A percentile compares a stretch with the other conserved stretches of the same genome.
Evolutionary conservation across 2,888 invertebrate genomes (phyloP).

Genomic region (Crepidodera aurea): DNA sequence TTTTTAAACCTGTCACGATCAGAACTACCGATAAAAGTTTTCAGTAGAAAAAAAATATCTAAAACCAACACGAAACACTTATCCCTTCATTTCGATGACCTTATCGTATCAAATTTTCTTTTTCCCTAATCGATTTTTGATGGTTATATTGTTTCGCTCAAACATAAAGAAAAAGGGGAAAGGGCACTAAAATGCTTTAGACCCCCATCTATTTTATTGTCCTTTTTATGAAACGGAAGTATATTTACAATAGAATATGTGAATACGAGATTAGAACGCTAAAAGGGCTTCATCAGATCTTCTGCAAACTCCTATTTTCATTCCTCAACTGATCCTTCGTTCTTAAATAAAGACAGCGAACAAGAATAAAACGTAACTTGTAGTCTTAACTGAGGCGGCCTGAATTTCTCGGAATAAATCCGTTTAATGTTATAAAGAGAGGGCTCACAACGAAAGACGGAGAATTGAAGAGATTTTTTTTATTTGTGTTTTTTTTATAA

Average conservation of each 20-base stretch:
- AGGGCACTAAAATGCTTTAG: slow-evolving; percentile 23
- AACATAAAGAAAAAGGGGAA: slow-evolving; percentile 12
- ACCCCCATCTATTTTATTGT: slow-evolving; percentile 31
- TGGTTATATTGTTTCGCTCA: slow-evolving; percentile 13
- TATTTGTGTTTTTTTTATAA: background rate
- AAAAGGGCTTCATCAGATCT: slow-evolving; percentile 33
- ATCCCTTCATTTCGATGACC: slow-evolving; percentile 11
- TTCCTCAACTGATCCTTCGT: slow-evolving; percentile 10
- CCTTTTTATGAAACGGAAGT: slow-evolving; percentile 26
- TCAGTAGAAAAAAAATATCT: background rate
- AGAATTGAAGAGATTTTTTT: slow-evolving; percentile 20
- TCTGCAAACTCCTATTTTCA: slow-evolving; percentile 17
- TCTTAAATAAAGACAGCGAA: slow-evolving; percentile 22
- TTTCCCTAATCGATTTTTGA: slow-evolving; percentile 26
- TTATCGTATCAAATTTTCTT: slow-evolving; percentile 16
- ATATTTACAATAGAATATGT: slow-evolving; percentile 36
- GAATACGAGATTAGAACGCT: slow-evolving; percentile 34
- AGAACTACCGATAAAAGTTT: background rate
- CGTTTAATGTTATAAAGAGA: slow-evolving; percentile 38
- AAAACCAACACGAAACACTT: background rate
- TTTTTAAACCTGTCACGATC: background rate
- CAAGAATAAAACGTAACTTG: slow-evolving; percentile 20
- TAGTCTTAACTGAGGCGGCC: slow-evolving; percentile 24
- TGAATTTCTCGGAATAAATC: slow-evolving; percentile 36
- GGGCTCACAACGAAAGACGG: slow-evolving; percentile 24